A percentile compares a stretch with the other conserved stretches of the same genome.
Conservation (phyloP, 2,888 invertebrate species). For the Diaperis boleti region DNA sequence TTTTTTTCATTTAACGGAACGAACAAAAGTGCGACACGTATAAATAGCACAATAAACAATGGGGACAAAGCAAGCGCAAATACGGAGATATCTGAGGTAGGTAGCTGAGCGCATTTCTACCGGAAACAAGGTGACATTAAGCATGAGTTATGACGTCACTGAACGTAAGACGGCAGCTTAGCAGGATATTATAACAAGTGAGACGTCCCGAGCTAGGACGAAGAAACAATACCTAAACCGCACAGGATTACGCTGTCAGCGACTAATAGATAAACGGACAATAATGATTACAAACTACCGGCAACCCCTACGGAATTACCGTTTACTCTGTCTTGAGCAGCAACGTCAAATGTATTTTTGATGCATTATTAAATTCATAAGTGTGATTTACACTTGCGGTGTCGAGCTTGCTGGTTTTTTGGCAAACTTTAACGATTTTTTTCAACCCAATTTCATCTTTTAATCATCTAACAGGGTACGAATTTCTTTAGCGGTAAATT, state of each 20-base stretch:
- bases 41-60: slow-evolving; percentile 47
- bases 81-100: slow-evolving; percentile 45
- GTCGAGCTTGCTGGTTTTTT: too few species aligned
- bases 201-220: slow-evolving; percentile 56
- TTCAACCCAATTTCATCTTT: too few species aligned
- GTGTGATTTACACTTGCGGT: too few species aligned
- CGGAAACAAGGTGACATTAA: slow-evolving; percentile 61
- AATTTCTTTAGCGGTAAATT: too few species aligned
- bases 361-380: too few species aligned
- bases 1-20: slow-evolving; percentile 16
- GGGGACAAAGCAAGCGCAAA: slow-evolving; percentile 40
- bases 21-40: slow-evolving; percentile 31
- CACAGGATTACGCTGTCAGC: slow-evolving; percentile 55
- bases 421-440: too few species aligned
- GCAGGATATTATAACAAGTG: slow-evolving; percentile 60
- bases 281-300: slow-evolving; percentile 55
- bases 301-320: slow-evolving; percentile 7
- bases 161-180: slow-evolving; percentile 60
- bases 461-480: too few species aligned
- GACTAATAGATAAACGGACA: slow-evolving; percentile 58
- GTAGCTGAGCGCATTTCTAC: slow-evolving; percentile 57
- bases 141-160: slow-evolving; percentile 62
- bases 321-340: slow-evolving; percentile 7
- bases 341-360: slow-evolving; percentile 11
- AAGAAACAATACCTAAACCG: slow-evolving; percentile 55